These are phyloP conservation scores for Actinia tenebrosa DNA, from an alignment of 64 coral and sea anemone genomes.

Conservation along the genomic window DNA sequence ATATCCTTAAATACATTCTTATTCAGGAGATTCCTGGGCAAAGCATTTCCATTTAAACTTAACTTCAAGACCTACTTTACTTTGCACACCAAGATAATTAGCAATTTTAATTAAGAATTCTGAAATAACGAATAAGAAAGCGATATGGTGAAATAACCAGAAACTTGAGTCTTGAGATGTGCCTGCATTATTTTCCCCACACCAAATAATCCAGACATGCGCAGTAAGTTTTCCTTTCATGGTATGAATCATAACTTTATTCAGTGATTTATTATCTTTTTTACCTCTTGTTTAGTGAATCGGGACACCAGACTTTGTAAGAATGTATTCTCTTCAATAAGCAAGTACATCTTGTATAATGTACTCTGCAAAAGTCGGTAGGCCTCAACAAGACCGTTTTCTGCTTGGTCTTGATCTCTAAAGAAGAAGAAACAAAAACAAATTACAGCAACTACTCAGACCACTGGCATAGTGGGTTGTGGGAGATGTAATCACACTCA, in stretches of 20 bases:
- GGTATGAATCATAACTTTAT: too few species aligned
- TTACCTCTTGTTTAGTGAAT: constrained; percentile 26
- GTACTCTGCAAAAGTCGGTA: constrained; percentile 26
- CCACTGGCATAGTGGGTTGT: background rate
- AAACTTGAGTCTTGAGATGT: background rate
- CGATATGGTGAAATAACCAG: too few species aligned
- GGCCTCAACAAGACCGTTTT: constrained; percentile 27
- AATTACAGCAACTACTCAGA: too few species aligned
- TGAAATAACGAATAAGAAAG: too few species aligned
- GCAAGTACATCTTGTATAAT: constrained; percentile 32
- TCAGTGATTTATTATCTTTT: background rate
- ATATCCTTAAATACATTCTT: too few species aligned
- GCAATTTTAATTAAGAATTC: too few species aligned
- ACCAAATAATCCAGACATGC: background rate
- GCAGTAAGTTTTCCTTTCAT: too few species aligned
- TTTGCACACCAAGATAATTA: too few species aligned
- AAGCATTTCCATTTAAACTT: too few species aligned
- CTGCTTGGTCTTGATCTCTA: constrained; percentile 18
- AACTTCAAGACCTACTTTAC: too few species aligned
- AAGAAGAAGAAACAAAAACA: background rate
- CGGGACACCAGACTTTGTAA: constrained; percentile 38
- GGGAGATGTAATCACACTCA: background rate
- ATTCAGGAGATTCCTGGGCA: too few species aligned
- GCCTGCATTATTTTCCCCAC: background rate
- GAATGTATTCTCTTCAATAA: constrained; percentile 31